Evolutionary conservation across 2,113 vertebrate genomes (phyloP), one percentile per base, ranked within the genome.

Genomic region (Apus apus): DNA sequence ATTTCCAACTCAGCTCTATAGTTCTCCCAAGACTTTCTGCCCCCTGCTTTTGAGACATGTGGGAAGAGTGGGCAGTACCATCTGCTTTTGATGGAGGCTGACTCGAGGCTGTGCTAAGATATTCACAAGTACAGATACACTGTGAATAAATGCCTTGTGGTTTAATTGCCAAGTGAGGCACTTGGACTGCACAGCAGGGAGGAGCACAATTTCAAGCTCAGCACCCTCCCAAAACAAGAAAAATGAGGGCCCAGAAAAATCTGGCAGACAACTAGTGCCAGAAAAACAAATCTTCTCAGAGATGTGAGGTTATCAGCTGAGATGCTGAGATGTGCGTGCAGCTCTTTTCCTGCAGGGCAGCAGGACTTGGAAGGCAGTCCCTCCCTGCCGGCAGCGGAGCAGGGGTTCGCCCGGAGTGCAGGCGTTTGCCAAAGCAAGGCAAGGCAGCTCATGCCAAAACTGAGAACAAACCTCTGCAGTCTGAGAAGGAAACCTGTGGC

Each of bases 51-150:
- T 96, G 83, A 87, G 92, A 91, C 85, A 92, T 77, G 90, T 88
- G 91, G 91, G 87, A 93, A 85, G 94, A 97, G 96, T 96, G 97
- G 97, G 96, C 93, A 96, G 94, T 77, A 82, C 96, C 96, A 96
- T 96, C 96, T 97, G 96, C 90, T 97, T 96, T 85, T 54, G 85
- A 94, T 75, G 62, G 88, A 91, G 80, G 78, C 91, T 91, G 90
- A 92, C 80, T 96, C 5, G 62, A 93, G 92, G 72, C 96, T 95
- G 91, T 17, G 56, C 93, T 89, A 57, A 93, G 78, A 91, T 70
- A 94, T 85, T 91, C 90, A 87, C 88, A 89, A 96, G 92, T 88
- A 90, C 90, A 91, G 85, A 88, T 91, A 91, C 1, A 17, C 79
- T 91, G 91, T 67, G 90, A 94, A 94, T 90, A 96, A 96, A 92